A percentile compares a stretch with the other conserved stretches of the same genome.
Evolutionary conservation across 2,888 invertebrate genomes (phyloP).

Genomic region (Agonopterix subpropinquella): DNA sequence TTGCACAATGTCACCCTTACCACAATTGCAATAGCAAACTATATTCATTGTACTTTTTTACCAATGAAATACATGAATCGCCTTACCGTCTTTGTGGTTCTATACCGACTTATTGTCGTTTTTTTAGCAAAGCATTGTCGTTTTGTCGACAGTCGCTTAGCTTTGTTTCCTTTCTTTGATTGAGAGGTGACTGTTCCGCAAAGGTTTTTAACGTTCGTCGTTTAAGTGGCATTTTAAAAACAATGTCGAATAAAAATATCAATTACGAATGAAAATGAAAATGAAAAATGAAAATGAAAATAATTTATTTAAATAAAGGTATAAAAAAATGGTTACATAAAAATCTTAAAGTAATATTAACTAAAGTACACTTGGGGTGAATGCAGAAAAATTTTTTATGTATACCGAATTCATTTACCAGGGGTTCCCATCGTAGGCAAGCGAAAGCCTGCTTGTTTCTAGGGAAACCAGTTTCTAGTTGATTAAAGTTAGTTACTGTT

Average conservation of each 20-base stretch:
- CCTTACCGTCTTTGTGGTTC: constrained; percentile 24
- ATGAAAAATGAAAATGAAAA: too few relatives aligned
- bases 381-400: too few relatives aligned
- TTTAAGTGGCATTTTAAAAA: background rate
- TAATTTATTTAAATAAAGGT: too few relatives aligned
- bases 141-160: constrained; percentile 17
- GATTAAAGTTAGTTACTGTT: too few relatives aligned
- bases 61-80: constrained; percentile 35
- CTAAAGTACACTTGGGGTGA: too few relatives aligned
- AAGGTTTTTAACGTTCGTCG: background rate
- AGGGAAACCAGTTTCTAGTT: too few relatives aligned
- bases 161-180: constrained; percentile 22
- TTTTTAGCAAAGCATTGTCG: constrained; percentile 19
- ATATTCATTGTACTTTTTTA: constrained; percentile 43
- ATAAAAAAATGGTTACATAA: too few relatives aligned
- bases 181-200: constrained; percentile 19
- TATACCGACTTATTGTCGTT: constrained; percentile 23
- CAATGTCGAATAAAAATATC: background rate
- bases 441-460: too few relatives aligned
- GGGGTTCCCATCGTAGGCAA: too few relatives aligned
- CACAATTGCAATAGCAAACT: constrained; percentile 45
- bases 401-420: too few relatives aligned
- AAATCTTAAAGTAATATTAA: too few relatives aligned
- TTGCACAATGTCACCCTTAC: constrained; percentile 33
- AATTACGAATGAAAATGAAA: background rate